Evolutionary conservation across 2,888 invertebrate genomes (phyloP).

Genomic region (Hemicrepidius hirtus): DNA sequence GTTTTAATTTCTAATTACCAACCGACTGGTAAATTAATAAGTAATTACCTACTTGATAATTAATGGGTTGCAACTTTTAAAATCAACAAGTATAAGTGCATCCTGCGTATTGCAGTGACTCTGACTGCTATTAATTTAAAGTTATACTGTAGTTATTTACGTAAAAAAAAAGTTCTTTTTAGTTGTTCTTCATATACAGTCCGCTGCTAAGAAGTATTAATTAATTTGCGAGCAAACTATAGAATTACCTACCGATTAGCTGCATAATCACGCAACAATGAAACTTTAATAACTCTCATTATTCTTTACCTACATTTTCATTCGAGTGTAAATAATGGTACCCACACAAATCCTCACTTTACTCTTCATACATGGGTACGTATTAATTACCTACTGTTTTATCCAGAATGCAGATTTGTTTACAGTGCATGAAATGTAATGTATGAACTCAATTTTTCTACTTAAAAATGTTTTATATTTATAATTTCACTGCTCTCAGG

Average conservation of each 20-base stretch:
- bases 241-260: conserved; percentile 17
- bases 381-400: too few relatives aligned
- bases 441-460: too few relatives aligned
- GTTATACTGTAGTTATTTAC: background rate
- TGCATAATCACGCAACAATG: conserved; percentile 36
- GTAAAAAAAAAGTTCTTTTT: background rate
- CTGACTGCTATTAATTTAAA: background rate
- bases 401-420: too few relatives aligned
- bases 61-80: too few relatives aligned
- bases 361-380: too few relatives aligned
- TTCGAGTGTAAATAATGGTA: conserved; percentile 11
- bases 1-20: too few relatives aligned
- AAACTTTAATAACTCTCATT: conserved; percentile 20
- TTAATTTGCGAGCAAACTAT: conserved; percentile 9
- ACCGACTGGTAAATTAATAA: too few relatives aligned
- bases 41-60: too few relatives aligned
- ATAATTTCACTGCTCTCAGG: too few relatives aligned
- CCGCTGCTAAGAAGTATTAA: conserved; percentile 9
- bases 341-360: background rate
- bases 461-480: too few relatives aligned
- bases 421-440: too few relatives aligned
- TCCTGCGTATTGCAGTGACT: background rate
- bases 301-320: conserved; percentile 26
- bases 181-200: conserved; percentile 23
- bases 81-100: too few relatives aligned